Conservation (phyloP, 1,140 invertebrate genomes). For the Drosophila santomea region DNA sequence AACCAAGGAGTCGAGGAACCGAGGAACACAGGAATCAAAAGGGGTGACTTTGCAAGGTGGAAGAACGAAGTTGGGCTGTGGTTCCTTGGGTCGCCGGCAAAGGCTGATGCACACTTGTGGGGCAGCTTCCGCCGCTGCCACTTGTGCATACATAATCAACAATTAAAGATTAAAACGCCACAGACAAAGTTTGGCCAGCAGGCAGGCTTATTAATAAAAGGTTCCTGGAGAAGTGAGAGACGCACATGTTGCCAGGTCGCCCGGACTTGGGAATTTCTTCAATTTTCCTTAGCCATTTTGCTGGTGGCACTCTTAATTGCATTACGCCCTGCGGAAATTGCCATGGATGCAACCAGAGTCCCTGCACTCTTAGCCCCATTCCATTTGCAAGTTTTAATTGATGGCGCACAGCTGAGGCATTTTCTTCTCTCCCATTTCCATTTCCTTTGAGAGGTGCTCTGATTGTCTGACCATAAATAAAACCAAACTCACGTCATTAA, state of each 20-base stretch:
- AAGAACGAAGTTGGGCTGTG: constrained; percentile 28
- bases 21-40: background rate
- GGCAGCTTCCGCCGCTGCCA: constrained; percentile 44
- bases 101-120: constrained; percentile 35
- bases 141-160: constrained; percentile 68
- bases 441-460: constrained; percentile 40
- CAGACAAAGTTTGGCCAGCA: constrained; percentile 42
- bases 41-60: constrained; percentile 1
- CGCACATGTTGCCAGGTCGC: constrained; percentile 29
- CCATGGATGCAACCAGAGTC: constrained; percentile 14
- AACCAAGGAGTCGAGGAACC: background rate
- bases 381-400: constrained; percentile 69
- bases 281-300: constrained; percentile 36
- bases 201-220: constrained; percentile 57
- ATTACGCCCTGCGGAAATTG: constrained; percentile 70
- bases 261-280: constrained; percentile 36
- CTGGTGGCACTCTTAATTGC: constrained; percentile 69
- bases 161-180: constrained; percentile 73
- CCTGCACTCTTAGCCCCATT: constrained; percentile 7
- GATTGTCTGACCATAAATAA: constrained; percentile 46
- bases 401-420: constrained; percentile 66
- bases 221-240: background rate
- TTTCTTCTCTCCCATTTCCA: constrained; percentile 9
- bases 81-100: constrained; percentile 46
- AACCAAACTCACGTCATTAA: constrained; percentile 57